These are phyloP conservation scores for Drosophila algonquin DNA, from an alignment of 2,888 invertebrate genomes.

Conservation along the genomic window DNA sequence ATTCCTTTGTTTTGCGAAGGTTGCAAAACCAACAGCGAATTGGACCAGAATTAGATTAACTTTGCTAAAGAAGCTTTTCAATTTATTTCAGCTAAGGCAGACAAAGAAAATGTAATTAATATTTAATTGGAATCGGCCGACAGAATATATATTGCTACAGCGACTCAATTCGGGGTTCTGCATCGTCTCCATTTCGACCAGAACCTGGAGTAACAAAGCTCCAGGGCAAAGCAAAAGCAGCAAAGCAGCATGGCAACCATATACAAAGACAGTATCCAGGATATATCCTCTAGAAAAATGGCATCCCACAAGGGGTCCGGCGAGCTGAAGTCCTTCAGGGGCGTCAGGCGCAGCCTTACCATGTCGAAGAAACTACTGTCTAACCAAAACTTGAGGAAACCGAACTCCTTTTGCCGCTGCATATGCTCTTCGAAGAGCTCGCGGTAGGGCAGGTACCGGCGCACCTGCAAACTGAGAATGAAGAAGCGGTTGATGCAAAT, in stretches of 20 bases:
- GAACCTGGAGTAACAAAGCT: conserved; percentile 12
- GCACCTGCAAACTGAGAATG: conserved; percentile 40
- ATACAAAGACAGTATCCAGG: conserved; percentile 44
- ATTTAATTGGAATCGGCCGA: neutral
- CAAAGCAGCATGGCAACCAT: conserved; percentile 1
- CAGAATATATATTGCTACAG: neutral
- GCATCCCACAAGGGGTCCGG: neutral
- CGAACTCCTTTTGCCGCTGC: conserved; percentile 33
- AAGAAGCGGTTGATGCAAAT: conserved; percentile 38
- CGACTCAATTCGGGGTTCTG: neutral
- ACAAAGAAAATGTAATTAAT: conserved; percentile 2
- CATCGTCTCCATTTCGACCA: conserved; percentile 3
- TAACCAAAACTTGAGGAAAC: conserved; percentile 45
- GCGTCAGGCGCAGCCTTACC: conserved; percentile 26
- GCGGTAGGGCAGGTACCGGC: conserved; percentile 55
- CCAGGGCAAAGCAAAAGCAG: conserved; percentile 40
- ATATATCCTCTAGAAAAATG: conserved; percentile 41
- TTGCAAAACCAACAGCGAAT: neutral
- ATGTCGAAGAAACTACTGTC: conserved; percentile 46
- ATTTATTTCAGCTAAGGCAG: conserved; percentile 13
- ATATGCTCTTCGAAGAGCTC: conserved; percentile 56
- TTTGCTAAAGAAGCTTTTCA: conserved; percentile 18
- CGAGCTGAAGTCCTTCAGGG: conserved; percentile 41
- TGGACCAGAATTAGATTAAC: conserved; percentile 27
- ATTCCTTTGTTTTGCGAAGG: conserved; percentile 38